Evolutionary conservation across 1,140 invertebrate genomes (phyloP), one percentile per base, ranked within the genome.

Genomic region (Battus philenor): DNA sequence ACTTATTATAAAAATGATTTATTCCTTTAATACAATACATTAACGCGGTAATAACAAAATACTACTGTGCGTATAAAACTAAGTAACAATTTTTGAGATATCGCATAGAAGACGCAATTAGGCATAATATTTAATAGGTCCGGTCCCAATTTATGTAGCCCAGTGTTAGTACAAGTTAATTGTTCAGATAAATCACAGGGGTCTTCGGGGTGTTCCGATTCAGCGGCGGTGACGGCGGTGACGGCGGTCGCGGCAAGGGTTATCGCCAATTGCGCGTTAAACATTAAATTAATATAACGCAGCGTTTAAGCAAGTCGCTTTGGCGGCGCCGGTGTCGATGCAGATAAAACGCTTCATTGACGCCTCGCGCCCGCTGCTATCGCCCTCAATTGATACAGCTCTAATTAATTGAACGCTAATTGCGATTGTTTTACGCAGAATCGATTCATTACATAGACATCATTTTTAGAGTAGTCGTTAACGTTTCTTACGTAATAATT

Each of bases 121-220:
- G n/a, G n/a, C 18, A 6, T 20, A 3, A 3, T 20, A 20, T 6
- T 20, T 20, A 20, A 20, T 20, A 41, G 27, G 22, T 29, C 38
- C 24, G 24, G n/a, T 26, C 24, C 29, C 12, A n/a, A 27, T 41
- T 26, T 39, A 24, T 39, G 29, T 12, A 41, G 5, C 17, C 27
- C 29, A 48, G 45, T 51, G 44, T 45, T 15, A 34, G 47, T 51
- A 47, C 41, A 53, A 48, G 54, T 58, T 73, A 67, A 73, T 76
- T 68, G 55, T 62, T 33, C 38, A 59, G 30, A 70, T 70, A 74
- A 69, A 78, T 75, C 64, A 66, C 50, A 47, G n/a, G n/a, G n/a
- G n/a, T n/a, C n/a, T n/a, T 36, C 29, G 56, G 31, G 51, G 45
- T 54, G 49, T 66, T 58, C 55, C 56, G 62, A 68, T 62, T 61